Conservation (phyloP, 1,140 invertebrate genomes). For the Ptiloglossa arizonensis region DNA sequence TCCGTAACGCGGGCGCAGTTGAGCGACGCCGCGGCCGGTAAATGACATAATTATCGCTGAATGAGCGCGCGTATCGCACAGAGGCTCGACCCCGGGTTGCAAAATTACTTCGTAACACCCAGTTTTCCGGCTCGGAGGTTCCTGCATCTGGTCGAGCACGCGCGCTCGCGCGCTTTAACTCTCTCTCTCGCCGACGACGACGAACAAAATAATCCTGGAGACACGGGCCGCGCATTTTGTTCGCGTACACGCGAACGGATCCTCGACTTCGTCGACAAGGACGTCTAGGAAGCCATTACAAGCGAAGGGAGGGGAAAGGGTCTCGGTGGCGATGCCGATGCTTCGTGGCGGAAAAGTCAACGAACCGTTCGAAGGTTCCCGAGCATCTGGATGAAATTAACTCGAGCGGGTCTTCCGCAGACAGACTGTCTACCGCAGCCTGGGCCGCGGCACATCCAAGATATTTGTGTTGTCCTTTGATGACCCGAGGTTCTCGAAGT, state of each 20-base stretch:
- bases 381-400: slow-evolving; percentile 70
- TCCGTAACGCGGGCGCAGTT: slow-evolving; percentile 57
- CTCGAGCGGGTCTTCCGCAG: slow-evolving; percentile 57
- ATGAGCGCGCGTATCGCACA: slow-evolving; percentile 50
- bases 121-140: slow-evolving; percentile 54
- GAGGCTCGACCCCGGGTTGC: slow-evolving; percentile 12
- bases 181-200: neutral
- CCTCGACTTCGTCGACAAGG: slow-evolving; percentile 52
- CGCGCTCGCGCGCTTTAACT: neutral
- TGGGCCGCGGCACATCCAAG: slow-evolving; percentile 12
- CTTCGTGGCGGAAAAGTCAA: slow-evolving; percentile 60
- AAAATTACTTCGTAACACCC: slow-evolving; percentile 59
- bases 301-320: no score
- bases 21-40: slow-evolving; percentile 51
- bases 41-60: slow-evolving; percentile 67
- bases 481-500: neutral
- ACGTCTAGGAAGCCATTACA: slow-evolving; percentile 56
- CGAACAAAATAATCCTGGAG: slow-evolving; percentile 58
- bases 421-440: slow-evolving; percentile 56
- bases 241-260: slow-evolving; percentile 32
- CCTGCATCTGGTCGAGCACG: neutral
- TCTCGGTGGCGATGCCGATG: slow-evolving; percentile 25
- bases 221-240: slow-evolving; percentile 44
- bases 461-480: slow-evolving; percentile 45
- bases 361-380: slow-evolving; percentile 60